phyloP scores from a whole-genome alignment of 2,113 vertebrate genomes.

The Channa maculata region DNA sequence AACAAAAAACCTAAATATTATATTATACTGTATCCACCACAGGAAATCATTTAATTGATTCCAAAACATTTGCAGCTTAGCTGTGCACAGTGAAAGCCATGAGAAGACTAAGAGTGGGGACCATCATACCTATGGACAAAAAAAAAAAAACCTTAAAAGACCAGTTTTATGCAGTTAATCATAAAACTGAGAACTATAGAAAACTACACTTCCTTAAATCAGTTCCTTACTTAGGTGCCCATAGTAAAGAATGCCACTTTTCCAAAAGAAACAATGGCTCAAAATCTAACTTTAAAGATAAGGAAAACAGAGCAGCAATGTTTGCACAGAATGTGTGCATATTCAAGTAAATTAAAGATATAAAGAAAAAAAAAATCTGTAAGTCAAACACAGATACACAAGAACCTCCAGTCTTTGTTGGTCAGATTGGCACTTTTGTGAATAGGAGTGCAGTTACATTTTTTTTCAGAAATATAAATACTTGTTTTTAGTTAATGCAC shows the following conservation, averaged over 20 bases:
- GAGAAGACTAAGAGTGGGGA: conserved; percentile 27
- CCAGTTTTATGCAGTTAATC: conserved; percentile 61
- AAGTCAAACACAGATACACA: conserved; percentile 78
- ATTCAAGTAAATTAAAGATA: conserved; percentile 85
- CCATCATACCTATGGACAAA: conserved; percentile 40
- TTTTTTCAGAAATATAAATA: conserved; percentile 63
- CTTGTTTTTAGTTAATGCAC: conserved; percentile 62
- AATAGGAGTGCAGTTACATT: conserved; percentile 84
- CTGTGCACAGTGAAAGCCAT: conserved; percentile 56
- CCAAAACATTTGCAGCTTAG: conserved; percentile 28
- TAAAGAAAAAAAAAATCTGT: conserved; percentile 68
- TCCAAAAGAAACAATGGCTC: conserved; percentile 74
- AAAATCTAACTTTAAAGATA: conserved; percentile 80
- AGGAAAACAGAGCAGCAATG: conserved; percentile 86
- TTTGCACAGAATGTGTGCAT: conserved; percentile 85
- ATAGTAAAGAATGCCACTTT: conserved; percentile 78
- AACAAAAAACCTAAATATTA: conserved; percentile 3
- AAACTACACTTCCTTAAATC: conserved; percentile 46
- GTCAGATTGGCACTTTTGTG: conserved; percentile 89
- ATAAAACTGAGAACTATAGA: conserved; percentile 16
- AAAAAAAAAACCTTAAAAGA: conserved; percentile 40
- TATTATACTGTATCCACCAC: background rate
- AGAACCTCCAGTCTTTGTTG: conserved; percentile 85
- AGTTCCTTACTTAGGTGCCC: conserved; percentile 76
- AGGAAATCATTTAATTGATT: conserved; percentile 2